Percentiles rank a stretch among this genome's conserved stretches.
Evolutionary conservation across 2,113 vertebrate genomes (phyloP).

Genomic region (Chaenogobius annularis): DNA sequence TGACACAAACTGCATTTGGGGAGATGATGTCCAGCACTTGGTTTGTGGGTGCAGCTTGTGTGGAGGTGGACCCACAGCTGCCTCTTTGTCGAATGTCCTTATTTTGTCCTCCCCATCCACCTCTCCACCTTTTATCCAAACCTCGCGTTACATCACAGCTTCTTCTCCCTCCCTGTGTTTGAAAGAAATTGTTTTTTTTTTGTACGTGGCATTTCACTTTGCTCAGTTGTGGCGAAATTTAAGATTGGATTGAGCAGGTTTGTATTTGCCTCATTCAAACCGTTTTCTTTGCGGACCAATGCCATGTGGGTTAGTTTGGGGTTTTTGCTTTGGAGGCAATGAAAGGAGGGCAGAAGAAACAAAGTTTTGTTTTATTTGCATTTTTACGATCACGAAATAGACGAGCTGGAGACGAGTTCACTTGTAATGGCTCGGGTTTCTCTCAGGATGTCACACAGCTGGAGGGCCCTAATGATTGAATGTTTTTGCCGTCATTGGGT

Average conservation of each 20-base stretch:
- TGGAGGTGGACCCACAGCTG: slow-evolving; percentile 73
- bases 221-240: slow-evolving; percentile 62
- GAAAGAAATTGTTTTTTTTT: slow-evolving; percentile 57
- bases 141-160: slow-evolving; percentile 18
- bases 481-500: slow-evolving; percentile 77
- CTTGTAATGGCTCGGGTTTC: slow-evolving; percentile 71
- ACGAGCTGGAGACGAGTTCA: slow-evolving; percentile 62
- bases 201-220: slow-evolving; percentile 52
- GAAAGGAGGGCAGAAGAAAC: slow-evolving; percentile 30
- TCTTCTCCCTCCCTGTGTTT: slow-evolving; percentile 38
- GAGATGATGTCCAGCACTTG: slow-evolving; percentile 50
- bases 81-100: slow-evolving; percentile 73
- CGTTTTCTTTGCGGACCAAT: slow-evolving; percentile 90
- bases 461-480: slow-evolving; percentile 77
- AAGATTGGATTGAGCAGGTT: slow-evolving; percentile 55
- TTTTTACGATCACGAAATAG: slow-evolving; percentile 67
- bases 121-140: slow-evolving; percentile 31
- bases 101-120: slow-evolving; percentile 37
- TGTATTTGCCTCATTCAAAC: slow-evolving; percentile 48
- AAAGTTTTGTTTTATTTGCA: slow-evolving; percentile 55
- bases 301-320: slow-evolving; percentile 75
- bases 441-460: slow-evolving; percentile 73
- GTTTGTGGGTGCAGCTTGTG: slow-evolving; percentile 57
- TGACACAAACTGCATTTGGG: slow-evolving; percentile 35
- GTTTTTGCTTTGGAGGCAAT: slow-evolving; percentile 28